Base-by-base conservation (phyloP, 2,797 vertebrate genomes). In the Menidia menidia region DNA sequence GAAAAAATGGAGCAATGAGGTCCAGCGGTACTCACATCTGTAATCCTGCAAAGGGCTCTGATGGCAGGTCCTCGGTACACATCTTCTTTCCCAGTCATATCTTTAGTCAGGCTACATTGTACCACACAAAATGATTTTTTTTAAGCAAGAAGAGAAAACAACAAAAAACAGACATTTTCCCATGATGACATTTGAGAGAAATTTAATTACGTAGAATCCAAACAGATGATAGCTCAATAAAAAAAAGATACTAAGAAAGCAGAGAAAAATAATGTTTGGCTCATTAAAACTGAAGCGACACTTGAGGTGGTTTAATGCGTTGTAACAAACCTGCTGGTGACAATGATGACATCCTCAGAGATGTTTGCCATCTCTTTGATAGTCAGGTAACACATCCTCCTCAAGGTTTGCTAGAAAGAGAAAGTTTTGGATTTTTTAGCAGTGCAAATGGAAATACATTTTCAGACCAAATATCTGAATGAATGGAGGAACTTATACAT, bases 361-460 rank as follows among this genome's bases (percentile, higher is more conserved):
- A 99, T 99, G 81, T 96, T 98, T 53, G 98, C 98, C 97, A 99
- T 98, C 93, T 99, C 98, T 77, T 99, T 99, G 87, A 99, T 99
- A 0, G 97, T 98, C 42, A 99, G 90, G 87, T 99, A 99, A 78
- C 98, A 99, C 98, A 99, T 98, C 80, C 97, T 95, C 70, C 98
- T 92, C 65, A 99, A 87, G 31, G 96, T 98, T 99, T 98, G 98
- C 98, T 99, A 85, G 19, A 11, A 72, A 80, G 47, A 60, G 0
- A 39, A 0, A 11, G 14, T 33, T 32, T 25, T 25, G 1, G 1
- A 25, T 25, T 25, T 25, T 2, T 25, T 25, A 25, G 25, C 25
- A 25, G 25, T 25, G 1, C 25, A 25, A 25, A 25, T 2, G 25
- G 25, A 70, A 56, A 30, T 39, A 6, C 14, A n/a, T 51, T 58